Evolutionary conservation across 2,797 vertebrate species (phyloP), one percentile per base, ranked within the genome.

Genomic region (Gobio occitaniae): DNA sequence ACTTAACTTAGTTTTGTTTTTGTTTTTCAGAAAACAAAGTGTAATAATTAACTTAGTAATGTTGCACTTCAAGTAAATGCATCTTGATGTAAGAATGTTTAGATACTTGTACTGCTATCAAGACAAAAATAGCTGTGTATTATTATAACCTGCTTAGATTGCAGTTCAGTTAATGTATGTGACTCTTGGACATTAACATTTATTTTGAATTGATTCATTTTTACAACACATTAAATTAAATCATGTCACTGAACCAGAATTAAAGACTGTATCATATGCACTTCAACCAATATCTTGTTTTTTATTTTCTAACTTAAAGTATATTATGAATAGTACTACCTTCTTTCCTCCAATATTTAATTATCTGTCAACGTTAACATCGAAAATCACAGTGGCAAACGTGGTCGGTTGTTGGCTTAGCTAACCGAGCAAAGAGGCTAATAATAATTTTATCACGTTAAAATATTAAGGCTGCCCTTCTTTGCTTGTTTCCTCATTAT

Each of bases 401-500:
- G 19, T 4, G 25, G n/a, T 16, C 1, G 36, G 59, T 69, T n/a
- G n/a, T 47, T 78, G 83, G 65, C 75, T 61, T 10, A 6, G 21
- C 12, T 69, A 78, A 47, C 63, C n/a, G n/a, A 69, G 12, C 3
- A 61, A 83, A 78, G n/a, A n/a, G n/a, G 92, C 93, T 94, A 88
- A 91, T 97, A 96, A 97, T 96, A 92, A 93, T 96, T 96, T 96
- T 95, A 97, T 96, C 96, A 97, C 94, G 94, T 97, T 96, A 97
- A 96, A 97, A 96, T 96, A 95, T 97, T 97, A 96, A 97, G 93
- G 93, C 96, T 97, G 95, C 92, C 95, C 95, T 95, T 95, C 95
- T 96, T 95, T 95, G 93, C 95, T 96, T 94, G 94, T 97, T 96
- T 96, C 94, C 94, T 96, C 96, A 96, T 98, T 97, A 98, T 95